Evolutionary conservation across 2,888 invertebrate species (phyloP).

Genomic region (Heliothis peltigera): DNA sequence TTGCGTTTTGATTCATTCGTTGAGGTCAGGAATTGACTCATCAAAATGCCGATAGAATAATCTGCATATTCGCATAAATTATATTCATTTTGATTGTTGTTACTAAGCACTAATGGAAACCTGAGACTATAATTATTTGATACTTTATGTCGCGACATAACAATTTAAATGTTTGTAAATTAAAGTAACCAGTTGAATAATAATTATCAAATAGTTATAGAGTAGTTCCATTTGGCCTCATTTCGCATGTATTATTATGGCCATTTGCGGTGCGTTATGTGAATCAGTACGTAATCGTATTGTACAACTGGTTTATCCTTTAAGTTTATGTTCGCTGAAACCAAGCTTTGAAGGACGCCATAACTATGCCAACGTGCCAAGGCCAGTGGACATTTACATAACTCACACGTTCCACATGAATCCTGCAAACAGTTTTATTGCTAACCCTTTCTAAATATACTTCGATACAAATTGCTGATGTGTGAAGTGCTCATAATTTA

Average conservation of each 20-base stretch:
- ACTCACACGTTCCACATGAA: slow-evolving; percentile 68
- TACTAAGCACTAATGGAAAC: slow-evolving; percentile 27
- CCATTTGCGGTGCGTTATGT: slow-evolving; percentile 33
- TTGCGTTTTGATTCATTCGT: slow-evolving; percentile 35
- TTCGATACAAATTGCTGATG: slow-evolving; percentile 19
- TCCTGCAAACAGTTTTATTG: slow-evolving; percentile 58
- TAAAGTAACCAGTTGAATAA: slow-evolving; percentile 30
- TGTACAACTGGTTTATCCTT: slow-evolving; percentile 35
- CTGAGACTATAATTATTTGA: slow-evolving; percentile 20
- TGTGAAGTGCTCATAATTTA: slow-evolving; percentile 27
- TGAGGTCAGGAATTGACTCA: slow-evolving; percentile 36
- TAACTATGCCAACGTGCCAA: slow-evolving; percentile 78
- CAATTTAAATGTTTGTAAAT: background rate
- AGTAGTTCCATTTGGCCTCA: slow-evolving; percentile 49
- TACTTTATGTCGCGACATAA: slow-evolving; percentile 18
- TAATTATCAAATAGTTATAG: slow-evolving; percentile 38
- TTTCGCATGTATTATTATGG: slow-evolving; percentile 49
- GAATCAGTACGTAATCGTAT: slow-evolving; percentile 21
- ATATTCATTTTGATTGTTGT: slow-evolving; percentile 31
- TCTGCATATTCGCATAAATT: slow-evolving; percentile 25
- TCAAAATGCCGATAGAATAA: slow-evolving; percentile 21
- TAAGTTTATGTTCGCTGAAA: slow-evolving; percentile 31
- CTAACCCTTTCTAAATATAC: slow-evolving; percentile 47
- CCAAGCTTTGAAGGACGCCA: slow-evolving; percentile 56
- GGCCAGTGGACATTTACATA: slow-evolving; percentile 74